These are phyloP conservation scores for Cheilinus undulatus DNA, from an alignment of 2,113 vertebrate genomes.

Conservation along the genomic window DNA sequence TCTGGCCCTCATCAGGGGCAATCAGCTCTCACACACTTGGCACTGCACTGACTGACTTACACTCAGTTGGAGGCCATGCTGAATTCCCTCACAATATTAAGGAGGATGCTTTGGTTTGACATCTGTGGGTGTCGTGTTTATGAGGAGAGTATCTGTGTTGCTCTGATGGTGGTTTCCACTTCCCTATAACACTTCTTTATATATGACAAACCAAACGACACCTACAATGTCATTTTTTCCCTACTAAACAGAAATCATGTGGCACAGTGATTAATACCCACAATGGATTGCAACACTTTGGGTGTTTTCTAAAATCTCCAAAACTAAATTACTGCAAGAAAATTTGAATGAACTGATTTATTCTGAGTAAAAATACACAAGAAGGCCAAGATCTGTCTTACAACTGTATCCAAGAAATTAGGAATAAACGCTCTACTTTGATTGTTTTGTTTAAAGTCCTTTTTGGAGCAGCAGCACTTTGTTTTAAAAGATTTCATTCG, in stretches of 20 bases:
- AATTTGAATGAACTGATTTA: too few species aligned
- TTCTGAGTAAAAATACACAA: too few species aligned
- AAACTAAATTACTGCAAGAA: too few species aligned
- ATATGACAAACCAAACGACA: slow-evolving; percentile 1
- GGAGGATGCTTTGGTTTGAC: neutral
- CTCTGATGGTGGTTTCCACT: slow-evolving; percentile 34
- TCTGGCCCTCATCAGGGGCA: too few species aligned
- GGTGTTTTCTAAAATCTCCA: neutral
- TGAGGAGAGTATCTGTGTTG: neutral
- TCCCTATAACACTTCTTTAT: slow-evolving; percentile 67
- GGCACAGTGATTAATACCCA: slow-evolving; percentile 38
- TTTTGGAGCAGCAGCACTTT: neutral
- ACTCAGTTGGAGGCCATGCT: too few species aligned
- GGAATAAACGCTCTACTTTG: neutral
- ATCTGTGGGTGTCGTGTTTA: neutral
- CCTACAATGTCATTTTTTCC: neutral
- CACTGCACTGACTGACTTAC: too few species aligned
- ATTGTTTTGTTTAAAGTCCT: neutral
- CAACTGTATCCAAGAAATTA: too few species aligned
- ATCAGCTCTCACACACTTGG: too few species aligned
- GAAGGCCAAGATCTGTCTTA: too few species aligned
- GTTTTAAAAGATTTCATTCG: too few species aligned
- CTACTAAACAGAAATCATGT: slow-evolving; percentile 20
- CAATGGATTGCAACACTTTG: slow-evolving; percentile 27
- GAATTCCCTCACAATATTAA: too few species aligned